Conservation (phyloP, 1,140 invertebrate genomes). For the Phymorhynchus buccinoides region DNA sequence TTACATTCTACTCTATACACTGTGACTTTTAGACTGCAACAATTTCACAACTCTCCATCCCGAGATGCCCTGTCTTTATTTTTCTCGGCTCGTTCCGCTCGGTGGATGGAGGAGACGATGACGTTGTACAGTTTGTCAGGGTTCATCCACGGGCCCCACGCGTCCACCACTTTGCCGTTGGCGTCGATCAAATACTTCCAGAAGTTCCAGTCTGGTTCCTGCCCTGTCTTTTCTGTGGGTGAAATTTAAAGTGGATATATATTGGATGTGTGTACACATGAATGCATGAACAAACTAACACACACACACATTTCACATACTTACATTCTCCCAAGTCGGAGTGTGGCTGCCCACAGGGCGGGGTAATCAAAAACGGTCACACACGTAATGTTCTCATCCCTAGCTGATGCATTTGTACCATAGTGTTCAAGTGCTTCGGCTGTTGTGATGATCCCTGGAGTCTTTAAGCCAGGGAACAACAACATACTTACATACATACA, state of each 20-base stretch:
- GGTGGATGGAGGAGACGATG: slow-evolving; percentile 62
- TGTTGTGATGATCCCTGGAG: too few species aligned
- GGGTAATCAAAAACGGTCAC: too few species aligned
- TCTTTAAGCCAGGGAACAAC: too few species aligned
- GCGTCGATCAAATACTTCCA: slow-evolving; percentile 76
- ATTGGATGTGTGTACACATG: not conserved
- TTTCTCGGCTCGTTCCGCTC: slow-evolving; percentile 21
- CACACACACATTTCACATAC: not conserved
- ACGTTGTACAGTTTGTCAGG: slow-evolving; percentile 73
- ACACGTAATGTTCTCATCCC: too few species aligned
- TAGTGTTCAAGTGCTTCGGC: too few species aligned
- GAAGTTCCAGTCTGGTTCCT: slow-evolving; percentile 76
- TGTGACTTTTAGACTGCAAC: not conserved
- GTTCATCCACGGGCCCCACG: slow-evolving; percentile 73
- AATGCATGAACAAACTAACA: not conserved
- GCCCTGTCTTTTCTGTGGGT: slow-evolving; percentile 63
- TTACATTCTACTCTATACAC: not conserved
- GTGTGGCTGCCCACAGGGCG: too few species aligned
- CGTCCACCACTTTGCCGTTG: slow-evolving; percentile 72
- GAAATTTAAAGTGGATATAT: not conserved
- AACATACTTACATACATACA: not conserved
- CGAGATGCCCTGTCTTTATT: not conserved
- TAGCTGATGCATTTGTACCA: too few species aligned
- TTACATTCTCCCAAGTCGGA: too few species aligned
- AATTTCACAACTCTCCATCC: slow-evolving; percentile 10